Base-by-base conservation (phyloP, 2,797 vertebrate genomes). In the Enoplosus armatus region DNA sequence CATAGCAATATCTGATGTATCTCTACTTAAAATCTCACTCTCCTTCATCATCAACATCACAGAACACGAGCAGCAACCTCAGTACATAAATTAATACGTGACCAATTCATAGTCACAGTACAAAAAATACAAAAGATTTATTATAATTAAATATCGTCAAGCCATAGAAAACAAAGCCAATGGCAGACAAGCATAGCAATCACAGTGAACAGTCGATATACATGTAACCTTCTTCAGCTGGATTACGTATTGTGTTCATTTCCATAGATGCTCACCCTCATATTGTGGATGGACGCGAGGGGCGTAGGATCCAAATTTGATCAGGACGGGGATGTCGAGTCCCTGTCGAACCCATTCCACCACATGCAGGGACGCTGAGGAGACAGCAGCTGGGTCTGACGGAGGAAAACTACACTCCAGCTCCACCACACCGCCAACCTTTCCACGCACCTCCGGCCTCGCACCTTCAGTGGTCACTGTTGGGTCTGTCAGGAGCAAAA, bases 311-410 rank as follows among this genome's bases (percentile, higher is more conserved):
- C 97, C 97, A 6, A 98, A 98, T 85, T 97, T 96, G 86, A 99
- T 98, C 88, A 99, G 96, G 82, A 98, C 95, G 31, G 98, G 96
- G 45, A 97, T 95, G 75, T 97, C 96, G n/a, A 97, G 93, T 72
- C 96, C 98, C 43, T 95, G 96, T 2, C 97, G 96, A 12, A 97
- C 93, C 98, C 98, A 99, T 93, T 99, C 98, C 66, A 99, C 96
- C 90, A 99, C 97, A 2, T 96, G 97, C 53, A 94, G 94, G 0
- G 96, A 94, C 7, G 74, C 86, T 1, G 89, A 61, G 35, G 88
- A 75, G 58, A 43, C 77, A 5, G 61, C 66, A 12, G 45, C 71
- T 0, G 82, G 56, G 11, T 73, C 70, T 0, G 87, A 74, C 6
- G 81, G 64, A 15, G 81, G 84, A 37, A 96, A 90, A 70, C 89